Percentiles rank a stretch among this genome's conserved stretches.
These are phyloP conservation scores for Erpetoichthys calabaricus DNA, from an alignment of 2,797 vertebrate genomes.

Conservation along the genomic window DNA sequence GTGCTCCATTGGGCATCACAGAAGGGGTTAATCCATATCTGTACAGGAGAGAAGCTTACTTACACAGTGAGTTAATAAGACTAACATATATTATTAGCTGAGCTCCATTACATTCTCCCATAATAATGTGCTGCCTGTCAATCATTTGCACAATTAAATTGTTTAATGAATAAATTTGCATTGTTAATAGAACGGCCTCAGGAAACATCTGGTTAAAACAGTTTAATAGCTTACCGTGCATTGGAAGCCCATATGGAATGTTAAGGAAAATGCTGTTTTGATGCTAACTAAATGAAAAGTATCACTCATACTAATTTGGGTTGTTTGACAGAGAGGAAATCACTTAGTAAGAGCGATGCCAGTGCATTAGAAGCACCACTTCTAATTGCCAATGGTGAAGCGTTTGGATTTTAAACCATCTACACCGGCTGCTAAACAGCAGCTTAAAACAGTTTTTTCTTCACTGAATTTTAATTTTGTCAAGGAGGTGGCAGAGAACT, in stretches of 20 bases:
- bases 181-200: constrained; percentile 39
- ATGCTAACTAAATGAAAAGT: constrained; percentile 58
- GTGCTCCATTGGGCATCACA: constrained; percentile 19
- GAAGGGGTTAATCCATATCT: constrained; percentile 50
- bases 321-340: constrained; percentile 52
- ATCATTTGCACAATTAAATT: constrained; percentile 57
- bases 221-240: constrained; percentile 43
- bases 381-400: constrained; percentile 43
- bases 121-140: constrained; percentile 49
- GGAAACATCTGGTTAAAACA: constrained; percentile 49
- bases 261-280: constrained; percentile 44
- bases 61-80: constrained; percentile 48
- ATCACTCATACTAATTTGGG: constrained; percentile 54
- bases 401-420: constrained; percentile 10
- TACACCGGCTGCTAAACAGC: constrained; percentile 16
- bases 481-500: constrained; percentile 2
- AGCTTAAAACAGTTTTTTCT: constrained; percentile 29
- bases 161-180: constrained; percentile 70
- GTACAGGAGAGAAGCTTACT: constrained; percentile 44
- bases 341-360: constrained; percentile 49
- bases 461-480: constrained; percentile 30
- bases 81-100: constrained; percentile 51
- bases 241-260: constrained; percentile 54
- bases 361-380: constrained; percentile 36
- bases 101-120: constrained; percentile 41